phyloP scores from a whole-genome alignment of 2,113 vertebrate genomes.

The Tonatia bakeri region DNA sequence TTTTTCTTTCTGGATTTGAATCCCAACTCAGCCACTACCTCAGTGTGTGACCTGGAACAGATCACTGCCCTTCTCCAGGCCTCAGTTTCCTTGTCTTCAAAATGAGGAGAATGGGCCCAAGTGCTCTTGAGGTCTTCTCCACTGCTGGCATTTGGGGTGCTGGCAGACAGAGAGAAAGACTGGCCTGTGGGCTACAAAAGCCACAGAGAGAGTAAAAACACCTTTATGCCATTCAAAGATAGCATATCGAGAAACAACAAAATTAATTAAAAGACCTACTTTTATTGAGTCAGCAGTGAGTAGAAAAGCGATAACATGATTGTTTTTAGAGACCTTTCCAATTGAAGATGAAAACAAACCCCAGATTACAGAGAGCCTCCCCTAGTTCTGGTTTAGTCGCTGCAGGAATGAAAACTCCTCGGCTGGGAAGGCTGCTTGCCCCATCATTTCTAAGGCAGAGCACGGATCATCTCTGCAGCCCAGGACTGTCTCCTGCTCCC shows the following conservation, averaged over 20 bases:
- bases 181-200: background rate
- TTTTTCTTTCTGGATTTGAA: background rate
- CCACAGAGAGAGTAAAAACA: background rate
- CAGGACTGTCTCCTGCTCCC: conserved; percentile 61
- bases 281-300: conserved; percentile 57
- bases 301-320: conserved; percentile 40
- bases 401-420: background rate
- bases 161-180: background rate
- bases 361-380: background rate
- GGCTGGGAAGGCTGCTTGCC: background rate
- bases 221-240: conserved; percentile 30
- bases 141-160: background rate
- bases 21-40: background rate
- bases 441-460: conserved; percentile 68
- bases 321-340: conserved; percentile 57
- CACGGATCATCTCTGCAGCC: conserved; percentile 41
- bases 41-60: no score
- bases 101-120: background rate
- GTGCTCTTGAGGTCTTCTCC: background rate
- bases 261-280: conserved; percentile 62
- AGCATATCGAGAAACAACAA: conserved; percentile 15
- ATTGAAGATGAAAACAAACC: conserved; percentile 44
- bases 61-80: background rate
- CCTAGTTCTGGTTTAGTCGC: fast-evolving
- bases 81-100: background rate